phyloP scores from a whole-genome alignment of 2,797 vertebrate species.

The Clamator glandarius region DNA sequence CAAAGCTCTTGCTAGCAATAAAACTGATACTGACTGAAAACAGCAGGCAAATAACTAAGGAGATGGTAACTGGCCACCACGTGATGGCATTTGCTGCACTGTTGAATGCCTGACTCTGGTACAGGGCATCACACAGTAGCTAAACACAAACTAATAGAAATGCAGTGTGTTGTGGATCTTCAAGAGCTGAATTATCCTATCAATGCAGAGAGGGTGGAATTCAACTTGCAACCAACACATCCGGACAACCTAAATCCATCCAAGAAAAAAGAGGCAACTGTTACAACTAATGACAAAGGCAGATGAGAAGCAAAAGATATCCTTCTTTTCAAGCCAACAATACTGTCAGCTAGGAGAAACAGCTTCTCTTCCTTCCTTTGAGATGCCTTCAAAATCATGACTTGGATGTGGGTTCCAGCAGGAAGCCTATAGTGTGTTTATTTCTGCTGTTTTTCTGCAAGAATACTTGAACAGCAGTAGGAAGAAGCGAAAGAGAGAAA shows the following conservation, averaged over 20 bases:
- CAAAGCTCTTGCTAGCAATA: background rate
- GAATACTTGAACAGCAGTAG: background rate
- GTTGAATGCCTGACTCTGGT: background rate
- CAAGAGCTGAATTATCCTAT: background rate
- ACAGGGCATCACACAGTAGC: background rate
- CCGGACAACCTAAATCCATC: background rate
- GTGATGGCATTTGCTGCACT: accelerated
- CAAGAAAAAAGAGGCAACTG: background rate
- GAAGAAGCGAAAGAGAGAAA: background rate
- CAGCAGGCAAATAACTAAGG: background rate
- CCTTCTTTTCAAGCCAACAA: background rate
- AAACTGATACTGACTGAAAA: background rate
- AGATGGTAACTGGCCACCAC: background rate
- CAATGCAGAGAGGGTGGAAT: background rate
- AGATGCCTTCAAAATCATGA: background rate
- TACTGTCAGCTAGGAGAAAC: background rate
- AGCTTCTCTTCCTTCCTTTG: background rate
- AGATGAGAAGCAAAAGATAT: background rate
- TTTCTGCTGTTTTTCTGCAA: background rate
- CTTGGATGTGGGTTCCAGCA: background rate
- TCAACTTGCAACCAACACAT: background rate
- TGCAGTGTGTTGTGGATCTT: background rate
- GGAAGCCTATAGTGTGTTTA: background rate
- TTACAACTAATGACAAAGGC: background rate
- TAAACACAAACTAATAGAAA: background rate